A percentile compares a stretch with the other conserved stretches of the same genome.
Conservation (phyloP, 2,113 vertebrate genomes). For the Chinchilla lanigera region DNA sequence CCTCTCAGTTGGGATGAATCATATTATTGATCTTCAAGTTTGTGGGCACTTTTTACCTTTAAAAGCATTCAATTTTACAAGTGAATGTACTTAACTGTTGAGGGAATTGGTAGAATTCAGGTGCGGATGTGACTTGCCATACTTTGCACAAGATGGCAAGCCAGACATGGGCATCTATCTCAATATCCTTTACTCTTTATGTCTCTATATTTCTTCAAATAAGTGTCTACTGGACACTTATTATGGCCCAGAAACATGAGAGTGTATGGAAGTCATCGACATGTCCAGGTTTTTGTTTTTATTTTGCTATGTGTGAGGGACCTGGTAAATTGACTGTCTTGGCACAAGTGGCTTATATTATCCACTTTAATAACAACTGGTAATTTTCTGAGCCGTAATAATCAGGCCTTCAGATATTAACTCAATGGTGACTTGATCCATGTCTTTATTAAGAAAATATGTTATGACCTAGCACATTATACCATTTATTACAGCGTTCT, state of each 20-base stretch:
- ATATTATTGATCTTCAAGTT: constrained; percentile 16
- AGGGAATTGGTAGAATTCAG: constrained; percentile 23
- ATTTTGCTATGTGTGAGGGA: not conserved
- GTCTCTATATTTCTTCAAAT: not conserved
- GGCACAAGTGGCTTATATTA: constrained; percentile 44
- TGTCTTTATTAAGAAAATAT: constrained; percentile 67
- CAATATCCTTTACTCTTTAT: not conserved
- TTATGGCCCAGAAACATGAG: not conserved
- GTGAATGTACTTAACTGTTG: not conserved
- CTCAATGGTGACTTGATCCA: constrained; percentile 42
- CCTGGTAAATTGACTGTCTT: constrained; percentile 25
- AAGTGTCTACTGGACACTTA: not conserved
- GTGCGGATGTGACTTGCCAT: not conserved
- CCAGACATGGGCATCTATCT: not conserved
- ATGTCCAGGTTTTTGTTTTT: not conserved
- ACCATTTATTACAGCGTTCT: constrained; percentile 53
- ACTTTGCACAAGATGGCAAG: not conserved
- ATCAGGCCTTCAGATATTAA: constrained; percentile 62
- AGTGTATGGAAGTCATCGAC: not conserved
- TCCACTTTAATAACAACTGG: constrained; percentile 38
- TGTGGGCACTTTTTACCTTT: constrained; percentile 7
- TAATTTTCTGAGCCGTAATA: constrained; percentile 55
- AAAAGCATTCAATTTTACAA: constrained; percentile 36
- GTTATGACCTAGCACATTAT: constrained; percentile 25
- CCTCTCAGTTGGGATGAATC: constrained; percentile 10